A percentile compares a stretch with the other conserved stretches of the same genome.
These are phyloP conservation scores for Dugesia japonica DNA, from an alignment of 2,888 invertebrate genomes.

Conservation along the genomic window DNA sequence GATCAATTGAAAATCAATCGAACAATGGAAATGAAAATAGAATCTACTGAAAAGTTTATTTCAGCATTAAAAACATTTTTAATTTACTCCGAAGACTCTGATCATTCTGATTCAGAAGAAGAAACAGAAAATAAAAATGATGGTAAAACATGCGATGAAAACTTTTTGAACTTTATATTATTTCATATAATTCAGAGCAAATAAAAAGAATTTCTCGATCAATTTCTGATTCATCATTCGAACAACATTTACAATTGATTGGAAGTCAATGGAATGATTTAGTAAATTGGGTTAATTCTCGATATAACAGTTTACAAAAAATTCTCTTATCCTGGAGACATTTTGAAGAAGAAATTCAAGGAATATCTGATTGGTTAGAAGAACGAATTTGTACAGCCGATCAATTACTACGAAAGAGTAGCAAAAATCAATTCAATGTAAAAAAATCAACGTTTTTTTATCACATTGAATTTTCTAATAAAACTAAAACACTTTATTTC, in stretches of 20 bases:
- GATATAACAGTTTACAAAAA: neutral
- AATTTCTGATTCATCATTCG: neutral
- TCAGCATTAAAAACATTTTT: neutral
- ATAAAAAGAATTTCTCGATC: neutral
- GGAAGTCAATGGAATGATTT: neutral
- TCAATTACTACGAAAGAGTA: neutral
- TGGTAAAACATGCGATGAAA: too few species aligned
- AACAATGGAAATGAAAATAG: slow-evolving; percentile 4
- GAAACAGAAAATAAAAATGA: neutral
- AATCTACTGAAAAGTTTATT: slow-evolving; percentile 12
- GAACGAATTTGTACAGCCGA: slow-evolving; percentile 2
- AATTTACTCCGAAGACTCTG: neutral
- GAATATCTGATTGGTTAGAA: neutral
- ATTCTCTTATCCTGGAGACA: neutral
- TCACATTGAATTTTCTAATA: too few species aligned
- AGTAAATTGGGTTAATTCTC: neutral
- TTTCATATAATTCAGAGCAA: too few species aligned
- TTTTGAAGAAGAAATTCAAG: slow-evolving; percentile 7
- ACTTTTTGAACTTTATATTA: too few species aligned
- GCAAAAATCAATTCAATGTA: slow-evolving; percentile 4
- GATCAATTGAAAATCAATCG: neutral
- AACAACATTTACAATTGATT: neutral
- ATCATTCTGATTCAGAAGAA: neutral
- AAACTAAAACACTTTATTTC: neutral
- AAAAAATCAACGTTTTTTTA: too few species aligned